Evolutionary conservation across 2,797 vertebrate species (phyloP).

Genomic region (Salarias fasciatus): DNA sequence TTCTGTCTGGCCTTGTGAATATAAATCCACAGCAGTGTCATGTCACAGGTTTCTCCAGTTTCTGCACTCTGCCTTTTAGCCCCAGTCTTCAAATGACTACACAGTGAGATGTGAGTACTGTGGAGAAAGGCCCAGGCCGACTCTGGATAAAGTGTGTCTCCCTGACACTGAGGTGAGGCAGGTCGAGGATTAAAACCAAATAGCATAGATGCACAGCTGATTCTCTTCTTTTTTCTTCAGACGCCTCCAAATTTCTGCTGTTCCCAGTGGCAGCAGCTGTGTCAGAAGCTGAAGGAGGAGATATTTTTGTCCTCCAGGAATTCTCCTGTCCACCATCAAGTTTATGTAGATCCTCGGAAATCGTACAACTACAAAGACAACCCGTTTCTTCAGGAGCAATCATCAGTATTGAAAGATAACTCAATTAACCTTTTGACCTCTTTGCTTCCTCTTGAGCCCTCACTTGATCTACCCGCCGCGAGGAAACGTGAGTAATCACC

Average conservation of each 20-base stretch:
- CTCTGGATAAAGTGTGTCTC: constrained; percentile 34
- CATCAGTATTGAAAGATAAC: too few relatives aligned
- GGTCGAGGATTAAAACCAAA: background rate
- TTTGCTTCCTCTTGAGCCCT: too few relatives aligned
- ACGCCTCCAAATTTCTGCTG: constrained; percentile 67
- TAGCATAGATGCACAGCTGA: background rate
- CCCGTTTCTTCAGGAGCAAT: background rate
- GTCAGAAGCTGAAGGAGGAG: constrained; percentile 48
- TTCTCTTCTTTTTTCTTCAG: constrained; percentile 16
- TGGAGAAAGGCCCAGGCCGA: constrained; percentile 51
- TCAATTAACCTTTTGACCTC: too few relatives aligned
- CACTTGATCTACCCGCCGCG: too few relatives aligned
- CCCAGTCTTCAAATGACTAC: constrained; percentile 20
- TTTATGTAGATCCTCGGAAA: constrained; percentile 6
- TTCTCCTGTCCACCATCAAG: too few relatives aligned
- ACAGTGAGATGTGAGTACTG: constrained; percentile 72
- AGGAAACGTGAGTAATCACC: too few relatives aligned
- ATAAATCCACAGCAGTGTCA: background rate
- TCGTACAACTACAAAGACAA: background rate
- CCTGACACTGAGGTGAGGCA: constrained; percentile 51
- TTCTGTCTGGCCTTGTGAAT: background rate
- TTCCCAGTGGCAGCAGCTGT: constrained; percentile 50
- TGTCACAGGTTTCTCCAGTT: background rate
- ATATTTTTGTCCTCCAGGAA: constrained; percentile 13
- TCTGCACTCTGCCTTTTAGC: constrained; percentile 19